A percentile compares a stretch with the other conserved stretches of the same genome.
Evolutionary conservation across 2,797 vertebrate species (phyloP).

Genomic region (Monodelphis domestica): DNA sequence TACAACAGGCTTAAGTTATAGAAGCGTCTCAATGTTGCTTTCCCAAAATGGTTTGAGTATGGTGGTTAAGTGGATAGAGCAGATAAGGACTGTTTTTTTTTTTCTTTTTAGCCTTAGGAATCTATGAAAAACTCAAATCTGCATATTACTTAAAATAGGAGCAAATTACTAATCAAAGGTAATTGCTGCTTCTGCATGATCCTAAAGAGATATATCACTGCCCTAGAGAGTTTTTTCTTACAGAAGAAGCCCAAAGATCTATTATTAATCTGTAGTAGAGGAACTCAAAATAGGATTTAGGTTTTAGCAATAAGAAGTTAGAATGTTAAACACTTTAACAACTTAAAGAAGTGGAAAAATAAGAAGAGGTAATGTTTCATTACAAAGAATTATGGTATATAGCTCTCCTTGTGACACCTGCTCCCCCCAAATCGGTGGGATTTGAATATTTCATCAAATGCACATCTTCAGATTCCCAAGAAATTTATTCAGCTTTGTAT

Average conservation of each 20-base stretch:
- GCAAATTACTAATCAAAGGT: slow-evolving; percentile 2
- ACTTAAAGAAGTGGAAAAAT: neutral
- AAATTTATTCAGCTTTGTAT: slow-evolving; percentile 47
- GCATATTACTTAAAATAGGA: neutral
- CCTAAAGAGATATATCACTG: neutral
- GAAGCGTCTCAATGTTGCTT: slow-evolving; percentile 8
- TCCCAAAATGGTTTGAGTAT: neutral
- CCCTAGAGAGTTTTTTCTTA: neutral
- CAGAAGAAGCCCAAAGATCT: neutral
- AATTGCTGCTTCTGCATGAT: neutral
- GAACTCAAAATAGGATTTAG: neutral
- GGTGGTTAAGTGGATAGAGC: neutral
- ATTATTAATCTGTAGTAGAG: neutral
- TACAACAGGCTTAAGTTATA: neutral
- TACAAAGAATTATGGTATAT: neutral
- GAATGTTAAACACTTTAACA: neutral
- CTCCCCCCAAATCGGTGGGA: rapidly evolving
- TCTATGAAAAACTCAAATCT: neutral
- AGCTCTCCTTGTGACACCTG: neutral
- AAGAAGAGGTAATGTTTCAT: neutral
- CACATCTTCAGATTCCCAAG: slow-evolving; percentile 24
- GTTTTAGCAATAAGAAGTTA: neutral
- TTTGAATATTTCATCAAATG: neutral
- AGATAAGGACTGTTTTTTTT: neutral
- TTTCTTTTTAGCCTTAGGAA: slow-evolving; percentile 4